Conservation (phyloP, 2,888 invertebrate species). For the Acronicta aceris region DNA sequence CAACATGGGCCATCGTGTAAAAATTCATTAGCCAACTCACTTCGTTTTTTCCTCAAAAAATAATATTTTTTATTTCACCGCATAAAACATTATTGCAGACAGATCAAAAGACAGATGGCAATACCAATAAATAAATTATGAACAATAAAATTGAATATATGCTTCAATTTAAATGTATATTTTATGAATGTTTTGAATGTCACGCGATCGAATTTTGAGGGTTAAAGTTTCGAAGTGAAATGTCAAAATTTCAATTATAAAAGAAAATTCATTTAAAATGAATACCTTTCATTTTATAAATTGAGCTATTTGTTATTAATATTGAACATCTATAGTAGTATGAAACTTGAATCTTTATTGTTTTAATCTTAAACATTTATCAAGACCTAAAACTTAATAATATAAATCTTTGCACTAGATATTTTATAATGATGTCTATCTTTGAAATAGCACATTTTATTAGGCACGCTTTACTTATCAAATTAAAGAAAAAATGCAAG, state of each 20-base stretch:
- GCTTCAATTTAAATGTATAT: constrained; percentile 34
- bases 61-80: constrained; percentile 9
- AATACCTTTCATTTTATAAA: constrained; percentile 18
- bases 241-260: constrained; percentile 15
- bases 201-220: neutral
- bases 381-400: no score
- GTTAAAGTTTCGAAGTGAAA: constrained; percentile 14
- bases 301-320: constrained; percentile 14
- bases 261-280: constrained; percentile 16
- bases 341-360: constrained; percentile 1
- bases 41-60: neutral
- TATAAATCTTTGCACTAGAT: no score
- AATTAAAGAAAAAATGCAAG: no score
- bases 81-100: constrained; percentile 20
- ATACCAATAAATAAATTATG: constrained; percentile 40
- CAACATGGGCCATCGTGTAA: neutral
- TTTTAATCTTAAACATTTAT: neutral
- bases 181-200: constrained; percentile 21
- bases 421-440: no score
- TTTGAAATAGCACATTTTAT: no score
- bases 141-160: constrained; percentile 32
- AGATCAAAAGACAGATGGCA: constrained; percentile 10
- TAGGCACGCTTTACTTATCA: no score
- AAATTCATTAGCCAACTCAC: neutral
- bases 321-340: constrained; percentile 28